These are phyloP conservation scores for Macropodus opercularis DNA, from an alignment of 2,797 vertebrate species.

Conservation along the genomic window DNA sequence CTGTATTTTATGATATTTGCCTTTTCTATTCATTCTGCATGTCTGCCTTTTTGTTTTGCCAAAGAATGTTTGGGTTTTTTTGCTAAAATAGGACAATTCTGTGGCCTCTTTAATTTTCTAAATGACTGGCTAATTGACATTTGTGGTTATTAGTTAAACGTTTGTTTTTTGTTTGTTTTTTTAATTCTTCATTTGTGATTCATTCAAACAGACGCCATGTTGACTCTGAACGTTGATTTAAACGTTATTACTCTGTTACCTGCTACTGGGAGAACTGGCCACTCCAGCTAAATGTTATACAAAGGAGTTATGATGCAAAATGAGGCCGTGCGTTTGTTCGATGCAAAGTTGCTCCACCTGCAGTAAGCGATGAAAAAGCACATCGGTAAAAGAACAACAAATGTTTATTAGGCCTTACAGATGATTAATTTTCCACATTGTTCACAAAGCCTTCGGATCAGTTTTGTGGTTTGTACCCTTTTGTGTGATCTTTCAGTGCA, in stretches of 20 bases:
- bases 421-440: not conserved
- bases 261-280: not conserved
- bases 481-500: slow-evolving; percentile 31
- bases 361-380: slow-evolving; percentile 44
- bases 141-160: slow-evolving; percentile 1
- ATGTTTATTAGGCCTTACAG: slow-evolving; percentile 33
- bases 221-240: slow-evolving; percentile 11
- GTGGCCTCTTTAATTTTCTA: slow-evolving; percentile 24
- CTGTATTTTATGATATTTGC: slow-evolving; percentile 40
- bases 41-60: slow-evolving; percentile 68
- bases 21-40: slow-evolving; percentile 43
- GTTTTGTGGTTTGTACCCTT: slow-evolving; percentile 3
- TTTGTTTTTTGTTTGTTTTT: not conserved
- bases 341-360: slow-evolving; percentile 6
- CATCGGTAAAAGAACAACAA: slow-evolving; percentile 16
- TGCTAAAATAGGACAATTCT: slow-evolving; percentile 3
- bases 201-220: not conserved
- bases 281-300: slow-evolving; percentile 13
- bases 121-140: not conserved
- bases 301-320: no score
- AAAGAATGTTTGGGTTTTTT: slow-evolving; percentile 61
- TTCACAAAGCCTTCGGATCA: slow-evolving; percentile 10
- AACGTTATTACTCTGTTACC: slow-evolving; percentile 2
- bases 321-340: slow-evolving; percentile 6
- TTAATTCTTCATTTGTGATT: slow-evolving; percentile 6